Evolutionary conservation across 1,140 invertebrate species (phyloP).

Genomic region (Zaprionus ghesquierei): DNA sequence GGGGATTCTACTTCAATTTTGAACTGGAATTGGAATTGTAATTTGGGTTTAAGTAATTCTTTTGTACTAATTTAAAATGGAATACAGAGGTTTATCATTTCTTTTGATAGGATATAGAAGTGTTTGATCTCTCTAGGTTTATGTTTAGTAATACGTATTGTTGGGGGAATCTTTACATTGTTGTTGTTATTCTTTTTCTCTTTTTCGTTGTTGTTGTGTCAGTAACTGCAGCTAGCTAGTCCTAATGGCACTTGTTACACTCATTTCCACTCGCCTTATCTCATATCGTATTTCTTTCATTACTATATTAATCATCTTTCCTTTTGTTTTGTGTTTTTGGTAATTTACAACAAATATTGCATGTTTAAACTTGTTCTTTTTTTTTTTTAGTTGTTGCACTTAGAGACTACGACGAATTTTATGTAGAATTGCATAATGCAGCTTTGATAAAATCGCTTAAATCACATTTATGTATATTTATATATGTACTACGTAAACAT

Average conservation of each 20-base stretch:
- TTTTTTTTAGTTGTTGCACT: constrained; percentile 54
- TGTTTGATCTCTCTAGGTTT: constrained; percentile 29
- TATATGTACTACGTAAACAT: constrained; percentile 72
- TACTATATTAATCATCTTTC: constrained; percentile 1
- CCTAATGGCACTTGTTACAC: constrained; percentile 79
- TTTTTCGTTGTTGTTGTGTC: constrained; percentile 40
- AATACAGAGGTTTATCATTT: constrained; percentile 58
- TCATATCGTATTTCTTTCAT: constrained; percentile 21
- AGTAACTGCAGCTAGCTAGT: constrained; percentile 58
- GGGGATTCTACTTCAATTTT: constrained; percentile 13
- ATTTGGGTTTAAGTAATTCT: constrained; percentile 54
- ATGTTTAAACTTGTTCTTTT: constrained; percentile 35
- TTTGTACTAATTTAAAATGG: constrained; percentile 78
- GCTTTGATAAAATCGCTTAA: constrained; percentile 82
- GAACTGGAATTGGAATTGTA: constrained; percentile 27
- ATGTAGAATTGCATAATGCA: constrained; percentile 78
- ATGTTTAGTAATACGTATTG: constrained; percentile 31
- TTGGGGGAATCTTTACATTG: constrained; percentile 26
- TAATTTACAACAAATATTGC: constrained; percentile 80
- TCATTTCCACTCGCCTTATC: constrained; percentile 55
- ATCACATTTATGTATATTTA: constrained; percentile 80
- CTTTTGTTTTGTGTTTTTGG: constrained; percentile 48
- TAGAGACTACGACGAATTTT: constrained; percentile 76
- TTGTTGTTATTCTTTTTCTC: constrained; percentile 12
- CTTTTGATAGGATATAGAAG: constrained; percentile 9